A percentile compares a stretch with the other conserved stretches of the same genome.
These are phyloP conservation scores for Otocyon megalotis DNA, from an alignment of 2,113 vertebrate species.

Conservation along the genomic window DNA sequence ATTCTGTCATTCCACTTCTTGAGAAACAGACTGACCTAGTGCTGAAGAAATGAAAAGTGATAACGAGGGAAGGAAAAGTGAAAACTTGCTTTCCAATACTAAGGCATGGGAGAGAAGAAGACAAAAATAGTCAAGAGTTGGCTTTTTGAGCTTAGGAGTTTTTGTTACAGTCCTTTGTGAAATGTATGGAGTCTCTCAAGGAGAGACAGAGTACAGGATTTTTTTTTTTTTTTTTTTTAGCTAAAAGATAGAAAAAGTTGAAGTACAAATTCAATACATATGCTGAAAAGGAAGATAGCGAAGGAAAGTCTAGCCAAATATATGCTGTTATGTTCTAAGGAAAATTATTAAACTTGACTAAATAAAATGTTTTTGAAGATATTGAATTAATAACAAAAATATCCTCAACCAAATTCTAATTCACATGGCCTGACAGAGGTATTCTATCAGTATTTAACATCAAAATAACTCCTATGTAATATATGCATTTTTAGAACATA, in stretches of 20 bases:
- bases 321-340: not conserved
- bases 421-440: not conserved
- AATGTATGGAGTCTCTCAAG: not conserved
- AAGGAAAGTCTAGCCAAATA: not conserved
- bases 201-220: not conserved
- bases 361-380: not conserved
- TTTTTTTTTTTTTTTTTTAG: not conserved
- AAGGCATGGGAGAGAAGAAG: not conserved
- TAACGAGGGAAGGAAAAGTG: not conserved
- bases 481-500: not conserved
- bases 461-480: not conserved
- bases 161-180: not conserved
- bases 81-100: not conserved
- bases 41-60: not conserved
- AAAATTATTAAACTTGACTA: conserved; percentile 16
- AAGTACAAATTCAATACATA: not conserved
- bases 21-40: not conserved
- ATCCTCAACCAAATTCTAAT: not conserved
- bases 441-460: not conserved
- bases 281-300: not conserved
- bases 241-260: not conserved
- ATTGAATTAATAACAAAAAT: conserved; percentile 31
- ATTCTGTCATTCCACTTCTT: not conserved
- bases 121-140: not conserved
- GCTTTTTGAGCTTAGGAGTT: not conserved